Evolutionary conservation across 2,113 vertebrate species (phyloP).

Genomic region (Oreochromis aureus): DNA sequence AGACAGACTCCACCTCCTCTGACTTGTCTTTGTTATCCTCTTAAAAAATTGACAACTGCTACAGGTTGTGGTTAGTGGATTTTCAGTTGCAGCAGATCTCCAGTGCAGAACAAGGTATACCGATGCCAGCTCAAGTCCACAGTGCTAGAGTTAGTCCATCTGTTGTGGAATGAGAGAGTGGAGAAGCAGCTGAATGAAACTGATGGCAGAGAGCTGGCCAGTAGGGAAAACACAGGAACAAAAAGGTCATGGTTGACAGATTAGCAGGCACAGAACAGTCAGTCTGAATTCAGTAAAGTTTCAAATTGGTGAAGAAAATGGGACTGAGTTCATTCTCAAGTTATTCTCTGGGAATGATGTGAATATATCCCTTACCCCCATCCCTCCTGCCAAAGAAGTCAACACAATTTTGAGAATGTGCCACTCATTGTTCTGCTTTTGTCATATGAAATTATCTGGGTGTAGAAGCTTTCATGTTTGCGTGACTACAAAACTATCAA

Average conservation of each 20-base stretch:
- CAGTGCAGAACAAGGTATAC: background rate
- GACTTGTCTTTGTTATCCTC: background rate
- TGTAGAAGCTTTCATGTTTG: constrained; percentile 13
- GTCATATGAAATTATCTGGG: constrained; percentile 56
- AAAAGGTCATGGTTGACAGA: background rate
- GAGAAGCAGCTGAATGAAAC: background rate
- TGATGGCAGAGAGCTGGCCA: background rate
- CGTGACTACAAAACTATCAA: background rate
- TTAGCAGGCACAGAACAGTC: background rate
- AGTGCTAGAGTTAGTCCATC: background rate
- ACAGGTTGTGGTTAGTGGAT: background rate
- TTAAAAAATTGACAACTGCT: background rate
- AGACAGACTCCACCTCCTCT: background rate
- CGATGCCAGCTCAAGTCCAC: background rate
- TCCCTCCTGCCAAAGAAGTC: background rate
- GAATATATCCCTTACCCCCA: background rate
- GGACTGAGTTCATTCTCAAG: background rate
- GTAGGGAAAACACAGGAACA: background rate
- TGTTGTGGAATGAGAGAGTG: background rate
- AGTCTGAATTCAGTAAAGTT: background rate
- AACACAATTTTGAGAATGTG: background rate
- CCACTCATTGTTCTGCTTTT: constrained; percentile 59
- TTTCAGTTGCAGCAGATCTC: background rate
- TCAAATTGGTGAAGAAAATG: background rate
- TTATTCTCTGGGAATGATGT: background rate